Evolutionary conservation across 2,113 vertebrate genomes (phyloP).

Genomic region (Oryzias woworae): DNA sequence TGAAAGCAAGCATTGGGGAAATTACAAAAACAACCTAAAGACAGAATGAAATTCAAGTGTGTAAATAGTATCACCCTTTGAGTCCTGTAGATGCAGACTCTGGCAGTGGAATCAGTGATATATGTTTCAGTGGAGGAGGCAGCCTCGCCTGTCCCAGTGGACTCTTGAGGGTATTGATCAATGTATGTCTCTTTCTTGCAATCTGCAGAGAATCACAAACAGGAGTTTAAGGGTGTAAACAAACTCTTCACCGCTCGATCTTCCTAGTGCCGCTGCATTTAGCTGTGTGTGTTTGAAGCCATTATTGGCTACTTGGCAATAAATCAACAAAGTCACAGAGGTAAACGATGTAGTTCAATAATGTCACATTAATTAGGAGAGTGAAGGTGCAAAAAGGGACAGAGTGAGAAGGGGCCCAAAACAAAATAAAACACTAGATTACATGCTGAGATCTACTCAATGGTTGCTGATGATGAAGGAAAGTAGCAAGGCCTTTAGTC

Average conservation of each 20-base stretch:
- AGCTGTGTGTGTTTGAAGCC: conserved; percentile 20
- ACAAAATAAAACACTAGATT: too few relatives aligned
- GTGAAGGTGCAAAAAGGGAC: too few relatives aligned
- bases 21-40: background rate
- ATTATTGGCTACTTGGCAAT: conserved; percentile 43
- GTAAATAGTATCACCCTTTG: conserved; percentile 81
- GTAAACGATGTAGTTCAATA: conserved; percentile 67
- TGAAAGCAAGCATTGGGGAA: background rate
- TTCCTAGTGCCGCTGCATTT: background rate
- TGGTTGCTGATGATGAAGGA: too few relatives aligned
- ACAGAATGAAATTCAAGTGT: background rate
- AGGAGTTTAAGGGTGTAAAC: conserved; percentile 6
- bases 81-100: conserved; percentile 95
- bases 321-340: conserved; percentile 61
- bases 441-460: too few relatives aligned
- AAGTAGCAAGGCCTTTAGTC: too few relatives aligned
- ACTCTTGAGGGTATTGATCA: conserved; percentile 92
- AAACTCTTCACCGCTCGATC: conserved; percentile 5
- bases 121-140: conserved; percentile 91
- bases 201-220: conserved; percentile 77
- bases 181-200: conserved; percentile 95
- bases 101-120: conserved; percentile 95
- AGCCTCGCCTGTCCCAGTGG: conserved; percentile 89
- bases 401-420: too few relatives aligned
- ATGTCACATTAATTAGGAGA: conserved; percentile 50